Evolutionary conservation across 2,888 invertebrate genomes (phyloP).

Genomic region (Cataglyphis altisquamis): DNA sequence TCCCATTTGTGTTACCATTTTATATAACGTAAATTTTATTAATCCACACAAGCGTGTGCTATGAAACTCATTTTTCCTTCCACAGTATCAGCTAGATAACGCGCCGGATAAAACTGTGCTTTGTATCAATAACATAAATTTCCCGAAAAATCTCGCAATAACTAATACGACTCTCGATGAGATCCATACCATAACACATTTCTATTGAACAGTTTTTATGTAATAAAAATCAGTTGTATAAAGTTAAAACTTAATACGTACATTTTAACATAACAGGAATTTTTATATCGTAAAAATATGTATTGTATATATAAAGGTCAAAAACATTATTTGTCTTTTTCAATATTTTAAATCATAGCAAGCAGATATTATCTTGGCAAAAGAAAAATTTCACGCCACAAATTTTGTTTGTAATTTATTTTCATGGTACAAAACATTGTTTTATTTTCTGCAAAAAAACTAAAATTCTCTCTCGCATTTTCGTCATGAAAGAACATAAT

Average conservation of each 20-base stretch:
- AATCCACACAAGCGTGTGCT: constrained; percentile 14
- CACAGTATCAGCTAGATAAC: constrained; percentile 37
- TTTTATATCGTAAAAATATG: not conserved
- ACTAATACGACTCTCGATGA: constrained; percentile 28
- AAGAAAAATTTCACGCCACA: not conserved
- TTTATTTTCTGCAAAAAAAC: not conserved
- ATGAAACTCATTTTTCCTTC: constrained; percentile 37
- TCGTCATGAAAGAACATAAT: not conserved
- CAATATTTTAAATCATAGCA: not conserved
- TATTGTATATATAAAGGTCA: not conserved
- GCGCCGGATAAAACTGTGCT: constrained; percentile 16
- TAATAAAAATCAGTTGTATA: constrained; percentile 3
- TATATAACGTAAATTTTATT: constrained; percentile 26
- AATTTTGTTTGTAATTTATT: constrained; percentile 2
- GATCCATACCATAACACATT: constrained; percentile 1
- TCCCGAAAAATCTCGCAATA: constrained; percentile 30
- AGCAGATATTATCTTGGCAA: not conserved
- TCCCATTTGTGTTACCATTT: not conserved
- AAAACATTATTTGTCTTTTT: not conserved
- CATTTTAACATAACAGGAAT: not conserved
- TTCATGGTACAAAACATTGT: not conserved
- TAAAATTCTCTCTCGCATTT: not conserved
- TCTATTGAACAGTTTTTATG: constrained; percentile 1
- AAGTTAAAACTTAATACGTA: not conserved
- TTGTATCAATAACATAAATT: constrained; percentile 37